These are phyloP conservation scores for Probaryconus sp. DNA, from an alignment of 1,140 invertebrate genomes.

Conservation along the genomic window DNA sequence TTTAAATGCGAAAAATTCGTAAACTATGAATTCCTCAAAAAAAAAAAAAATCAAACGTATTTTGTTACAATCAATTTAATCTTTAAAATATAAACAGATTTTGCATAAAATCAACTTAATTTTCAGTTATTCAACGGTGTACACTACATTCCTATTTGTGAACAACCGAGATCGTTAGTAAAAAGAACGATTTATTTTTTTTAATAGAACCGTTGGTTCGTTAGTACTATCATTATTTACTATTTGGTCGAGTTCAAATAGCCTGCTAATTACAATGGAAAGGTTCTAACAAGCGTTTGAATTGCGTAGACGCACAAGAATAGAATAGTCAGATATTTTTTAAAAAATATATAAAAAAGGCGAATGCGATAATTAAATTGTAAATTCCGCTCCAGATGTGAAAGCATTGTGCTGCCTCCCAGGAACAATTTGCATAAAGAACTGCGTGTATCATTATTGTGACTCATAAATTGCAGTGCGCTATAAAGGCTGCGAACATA, in stretches of 20 bases:
- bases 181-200: too few species aligned
- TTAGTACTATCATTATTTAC: too few species aligned
- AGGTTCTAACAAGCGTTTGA: constrained; percentile 36
- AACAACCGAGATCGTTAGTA: too few species aligned
- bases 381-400: constrained; percentile 57
- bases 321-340: constrained; percentile 25
- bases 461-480: constrained; percentile 44
- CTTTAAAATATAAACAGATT: too few species aligned
- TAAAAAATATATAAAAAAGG: constrained; percentile 9
- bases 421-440: constrained; percentile 55
- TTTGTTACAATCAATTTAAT: too few species aligned
- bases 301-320: background rate
- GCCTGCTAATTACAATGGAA: too few species aligned
- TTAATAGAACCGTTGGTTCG: too few species aligned
- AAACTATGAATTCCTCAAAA: background rate
- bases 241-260: too few species aligned
- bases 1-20: background rate
- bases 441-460: constrained; percentile 29
- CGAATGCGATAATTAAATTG: constrained; percentile 52
- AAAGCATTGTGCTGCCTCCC: constrained; percentile 40
- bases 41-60: too few species aligned
- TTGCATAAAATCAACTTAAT: too few species aligned
- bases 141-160: too few species aligned
- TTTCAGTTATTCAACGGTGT: too few species aligned
- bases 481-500: constrained; percentile 41